These are phyloP conservation scores for Bos taurus DNA, from an alignment of 2,113 vertebrate species.

Conservation along the genomic window ARS-UCD2.0 NC_037351.1:30667501-30668000, in stretches of 20 bases:
- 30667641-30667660: background rate
- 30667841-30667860: background rate
- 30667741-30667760: background rate
- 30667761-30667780: background rate
- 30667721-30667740: background rate
- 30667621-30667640: background rate
- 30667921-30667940: background rate
- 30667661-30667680: background rate
- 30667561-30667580: background rate
- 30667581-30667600: background rate
- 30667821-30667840: background rate
- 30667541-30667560: background rate
- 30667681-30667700: background rate
- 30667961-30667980: background rate
- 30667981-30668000: background rate
- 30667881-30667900: background rate
- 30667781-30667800: background rate
- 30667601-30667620: background rate
- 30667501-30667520: background rate
- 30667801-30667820: background rate
- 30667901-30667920: background rate
- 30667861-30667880: background rate
- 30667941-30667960: background rate
- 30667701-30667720: background rate
- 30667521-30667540: background rate